These are phyloP conservation scores for Drosophila repleta DNA, from an alignment of 1,140 invertebrate species.

Conservation along the genomic window DNA sequence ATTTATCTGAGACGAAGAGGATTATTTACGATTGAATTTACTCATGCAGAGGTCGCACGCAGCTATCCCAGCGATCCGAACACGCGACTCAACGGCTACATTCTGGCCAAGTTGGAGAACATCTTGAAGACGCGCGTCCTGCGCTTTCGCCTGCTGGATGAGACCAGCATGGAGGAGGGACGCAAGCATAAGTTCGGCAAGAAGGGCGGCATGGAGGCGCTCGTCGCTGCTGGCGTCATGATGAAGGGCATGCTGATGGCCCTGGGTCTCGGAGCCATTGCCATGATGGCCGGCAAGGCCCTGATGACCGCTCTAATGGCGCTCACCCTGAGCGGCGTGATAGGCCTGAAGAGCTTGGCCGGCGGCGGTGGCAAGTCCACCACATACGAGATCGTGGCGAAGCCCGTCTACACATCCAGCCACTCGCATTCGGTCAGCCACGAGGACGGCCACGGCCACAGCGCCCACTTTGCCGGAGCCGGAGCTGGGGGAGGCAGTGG, in stretches of 20 bases:
- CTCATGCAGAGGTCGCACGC: slow-evolving; percentile 87
- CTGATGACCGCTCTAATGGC: slow-evolving; percentile 92
- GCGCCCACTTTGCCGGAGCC: slow-evolving; percentile 84
- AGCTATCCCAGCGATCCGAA: slow-evolving; percentile 90
- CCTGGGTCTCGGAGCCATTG: slow-evolving; percentile 89
- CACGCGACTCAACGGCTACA: slow-evolving; percentile 90
- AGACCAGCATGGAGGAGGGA: slow-evolving; percentile 86
- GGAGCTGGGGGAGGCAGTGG: slow-evolving; percentile 86
- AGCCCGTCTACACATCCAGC: slow-evolving; percentile 89
- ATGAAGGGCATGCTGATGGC: slow-evolving; percentile 91
- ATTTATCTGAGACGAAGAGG: neutral
- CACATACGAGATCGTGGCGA: slow-evolving; percentile 93
- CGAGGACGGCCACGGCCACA: slow-evolving; percentile 86
- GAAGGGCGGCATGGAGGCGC: slow-evolving; percentile 86
- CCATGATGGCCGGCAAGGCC: slow-evolving; percentile 92
- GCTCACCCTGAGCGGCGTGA: slow-evolving; percentile 90
- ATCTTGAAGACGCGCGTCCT: slow-evolving; percentile 90
- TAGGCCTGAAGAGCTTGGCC: slow-evolving; percentile 90
- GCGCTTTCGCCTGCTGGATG: slow-evolving; percentile 88
- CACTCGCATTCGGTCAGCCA: slow-evolving; percentile 90
- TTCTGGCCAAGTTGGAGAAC: slow-evolving; percentile 88
- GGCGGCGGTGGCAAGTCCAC: slow-evolving; percentile 89
- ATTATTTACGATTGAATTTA: neutral
- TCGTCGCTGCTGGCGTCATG: slow-evolving; percentile 86
- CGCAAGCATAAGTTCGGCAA: slow-evolving; percentile 86